Base-by-base conservation (phyloP, 2,797 vertebrate genomes). In the Vultur gryphus region DNA sequence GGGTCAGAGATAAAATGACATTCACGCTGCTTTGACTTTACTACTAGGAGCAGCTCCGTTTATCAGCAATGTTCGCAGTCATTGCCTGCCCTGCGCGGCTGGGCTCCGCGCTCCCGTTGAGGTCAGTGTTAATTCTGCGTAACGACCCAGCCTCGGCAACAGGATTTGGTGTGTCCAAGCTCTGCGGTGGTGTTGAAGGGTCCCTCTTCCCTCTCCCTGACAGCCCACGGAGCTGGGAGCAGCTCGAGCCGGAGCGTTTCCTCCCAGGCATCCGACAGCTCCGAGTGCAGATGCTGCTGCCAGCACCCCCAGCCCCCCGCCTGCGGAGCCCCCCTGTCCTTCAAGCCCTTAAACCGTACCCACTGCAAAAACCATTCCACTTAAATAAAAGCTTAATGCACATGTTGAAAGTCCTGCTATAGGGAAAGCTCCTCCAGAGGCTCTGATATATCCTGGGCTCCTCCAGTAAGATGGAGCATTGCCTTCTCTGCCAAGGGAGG, bases 331-430 rank as follows among this genome's bases (percentile, higher is more conserved):
- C 35, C 15, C 12, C 31, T 1, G 1, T 11, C n/a, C 51, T 37
- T 7, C 46, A 4, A 24, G 24, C 41, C 55, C 51, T 62, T 9
- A 3, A 58, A 29, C 17, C 73, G 12, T 8, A 1, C n/a, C 26
- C 44, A 1, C 7, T 15, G 1, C 76, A 46, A 19, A 46, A 3
- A 6, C 8, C n/a, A 8, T 6, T 49, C n/a, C 55, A 12, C 44
- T 14, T 6, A 1, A 28, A 20, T 10, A 7, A 37, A 67, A 61
- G 29, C n/a, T 61, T 5, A 3, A 1, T 0, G 28, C 5, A 1
- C 2, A 0, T 0, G 2, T 10, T 6, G 2, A 3, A 31, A 24
- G 3, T 7, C 43, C 16, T 29, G 0, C 48, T 19, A 0, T 0
- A 21, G 39, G 80, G 35, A 49, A 24, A 18, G 33, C 21, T 51